phyloP scores from a whole-genome alignment of 2,888 invertebrate species.

The Choreutis nemorana region DNA sequence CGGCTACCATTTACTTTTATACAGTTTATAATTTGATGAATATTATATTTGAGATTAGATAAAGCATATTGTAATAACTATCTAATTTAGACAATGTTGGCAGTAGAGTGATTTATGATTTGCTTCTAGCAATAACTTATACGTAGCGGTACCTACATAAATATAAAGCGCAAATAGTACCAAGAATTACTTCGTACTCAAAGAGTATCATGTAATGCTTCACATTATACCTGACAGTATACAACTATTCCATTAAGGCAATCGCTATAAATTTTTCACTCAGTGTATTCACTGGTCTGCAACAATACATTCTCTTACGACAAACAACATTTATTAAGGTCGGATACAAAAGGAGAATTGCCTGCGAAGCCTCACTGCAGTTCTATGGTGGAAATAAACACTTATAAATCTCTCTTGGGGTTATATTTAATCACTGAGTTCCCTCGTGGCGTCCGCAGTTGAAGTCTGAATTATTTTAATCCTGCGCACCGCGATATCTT shows the following conservation, averaged over 20 bases:
- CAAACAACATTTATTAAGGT: slow-evolving; percentile 49
- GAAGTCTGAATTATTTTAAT: slow-evolving; percentile 53
- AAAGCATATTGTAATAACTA: neutral
- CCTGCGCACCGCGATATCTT: slow-evolving; percentile 38
- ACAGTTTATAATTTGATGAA: slow-evolving; percentile 8
- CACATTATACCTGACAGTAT: too few species aligned
- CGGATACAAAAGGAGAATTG: slow-evolving; percentile 30
- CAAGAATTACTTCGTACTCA: too few species aligned
- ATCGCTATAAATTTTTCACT: slow-evolving; percentile 34
- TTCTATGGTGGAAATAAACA: slow-evolving; percentile 44
- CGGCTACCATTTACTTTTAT: slow-evolving; percentile 43
- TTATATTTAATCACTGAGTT: slow-evolving; percentile 58
- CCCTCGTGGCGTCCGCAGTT: slow-evolving; percentile 48
- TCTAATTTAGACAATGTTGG: neutral
- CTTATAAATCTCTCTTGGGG: slow-evolving; percentile 54
- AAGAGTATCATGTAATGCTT: too few species aligned
- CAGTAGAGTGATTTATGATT: neutral
- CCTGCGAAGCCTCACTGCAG: slow-evolving; percentile 21
- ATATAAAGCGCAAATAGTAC: too few species aligned
- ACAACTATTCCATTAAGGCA: slow-evolving; percentile 15
- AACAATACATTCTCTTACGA: slow-evolving; percentile 43
- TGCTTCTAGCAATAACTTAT: too few species aligned
- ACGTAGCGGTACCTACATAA: too few species aligned
- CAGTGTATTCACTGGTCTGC: slow-evolving; percentile 26
- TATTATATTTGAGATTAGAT: neutral